Evolutionary conservation across 2,797 vertebrate species (phyloP).

Genomic region (Micrastur ruficollis): DNA sequence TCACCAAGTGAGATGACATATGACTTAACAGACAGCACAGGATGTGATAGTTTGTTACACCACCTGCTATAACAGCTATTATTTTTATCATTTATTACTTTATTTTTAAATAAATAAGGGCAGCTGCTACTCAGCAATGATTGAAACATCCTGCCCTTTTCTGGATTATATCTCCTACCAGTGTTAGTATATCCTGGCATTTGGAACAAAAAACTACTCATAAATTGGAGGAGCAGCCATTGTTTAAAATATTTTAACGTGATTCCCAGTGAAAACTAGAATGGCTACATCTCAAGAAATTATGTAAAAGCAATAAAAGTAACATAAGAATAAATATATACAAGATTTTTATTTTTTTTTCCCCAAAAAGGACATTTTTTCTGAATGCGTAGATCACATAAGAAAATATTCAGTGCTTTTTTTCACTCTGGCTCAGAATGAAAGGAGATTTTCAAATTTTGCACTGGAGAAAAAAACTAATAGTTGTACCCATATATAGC

Average conservation of each 20-base stretch:
- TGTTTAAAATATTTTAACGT: constrained; percentile 17
- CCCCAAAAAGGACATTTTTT: background rate
- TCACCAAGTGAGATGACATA: background rate
- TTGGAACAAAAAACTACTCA: background rate
- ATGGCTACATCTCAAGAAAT: background rate
- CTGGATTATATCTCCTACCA: constrained; percentile 12
- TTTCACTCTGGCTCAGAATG: background rate
- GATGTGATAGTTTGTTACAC: background rate
- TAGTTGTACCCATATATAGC: background rate
- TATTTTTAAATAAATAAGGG: background rate
- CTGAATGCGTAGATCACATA: background rate
- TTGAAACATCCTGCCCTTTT: background rate
- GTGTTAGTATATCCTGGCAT: background rate
- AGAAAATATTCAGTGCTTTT: background rate
- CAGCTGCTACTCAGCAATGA: background rate
- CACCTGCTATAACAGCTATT: background rate
- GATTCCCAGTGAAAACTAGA: background rate
- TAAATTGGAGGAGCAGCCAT: background rate
- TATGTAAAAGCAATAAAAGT: background rate
- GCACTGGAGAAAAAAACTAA: background rate
- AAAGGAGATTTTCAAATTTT: background rate
- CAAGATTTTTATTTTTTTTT: background rate
- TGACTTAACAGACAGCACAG: background rate
- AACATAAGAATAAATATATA: background rate
- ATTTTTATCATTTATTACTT: background rate